These are phyloP conservation scores for Zele albiditarsus DNA, from an alignment of 2,888 invertebrate species.

Conservation along the genomic window DNA sequence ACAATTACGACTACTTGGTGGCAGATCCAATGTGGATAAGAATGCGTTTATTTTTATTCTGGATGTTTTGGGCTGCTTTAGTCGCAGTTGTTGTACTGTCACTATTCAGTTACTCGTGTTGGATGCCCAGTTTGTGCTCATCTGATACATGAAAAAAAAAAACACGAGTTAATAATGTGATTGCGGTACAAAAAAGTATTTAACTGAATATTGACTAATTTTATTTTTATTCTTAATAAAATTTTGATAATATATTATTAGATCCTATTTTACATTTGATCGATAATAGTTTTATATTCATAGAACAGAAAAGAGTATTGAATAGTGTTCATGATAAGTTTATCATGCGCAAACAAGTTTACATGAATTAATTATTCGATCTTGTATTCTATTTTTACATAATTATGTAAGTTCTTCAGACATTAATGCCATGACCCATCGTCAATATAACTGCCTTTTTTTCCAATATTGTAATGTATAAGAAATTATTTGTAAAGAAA, in stretches of 20 bases:
- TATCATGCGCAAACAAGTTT: neutral
- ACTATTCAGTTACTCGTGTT: slow-evolving; percentile 54
- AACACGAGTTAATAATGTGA: slow-evolving; percentile 26
- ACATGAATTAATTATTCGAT: neutral
- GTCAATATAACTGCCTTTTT: neutral
- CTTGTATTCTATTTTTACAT: neutral
- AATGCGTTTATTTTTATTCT: slow-evolving; percentile 61
- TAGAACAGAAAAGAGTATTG: neutral
- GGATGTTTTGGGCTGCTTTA: slow-evolving; percentile 61
- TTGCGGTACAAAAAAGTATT: slow-evolving; percentile 20
- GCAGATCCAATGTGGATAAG: slow-evolving; percentile 60
- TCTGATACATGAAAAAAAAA: neutral
- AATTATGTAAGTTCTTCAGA: neutral
- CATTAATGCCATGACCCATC: neutral
- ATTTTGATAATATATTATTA: neutral
- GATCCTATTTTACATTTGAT: neutral
- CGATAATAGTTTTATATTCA: neutral
- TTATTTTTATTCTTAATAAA: neutral
- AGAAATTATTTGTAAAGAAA: no score
- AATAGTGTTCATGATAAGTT: neutral
- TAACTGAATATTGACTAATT: neutral
- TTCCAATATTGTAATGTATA: no score
- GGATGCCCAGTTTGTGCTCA: slow-evolving; percentile 47
- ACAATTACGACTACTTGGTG: slow-evolving; percentile 55
- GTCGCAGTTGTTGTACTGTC: slow-evolving; percentile 55